Evolutionary conservation across 2,113 vertebrate species (phyloP).

Genomic region (Thinocorus orbignyianus): DNA sequence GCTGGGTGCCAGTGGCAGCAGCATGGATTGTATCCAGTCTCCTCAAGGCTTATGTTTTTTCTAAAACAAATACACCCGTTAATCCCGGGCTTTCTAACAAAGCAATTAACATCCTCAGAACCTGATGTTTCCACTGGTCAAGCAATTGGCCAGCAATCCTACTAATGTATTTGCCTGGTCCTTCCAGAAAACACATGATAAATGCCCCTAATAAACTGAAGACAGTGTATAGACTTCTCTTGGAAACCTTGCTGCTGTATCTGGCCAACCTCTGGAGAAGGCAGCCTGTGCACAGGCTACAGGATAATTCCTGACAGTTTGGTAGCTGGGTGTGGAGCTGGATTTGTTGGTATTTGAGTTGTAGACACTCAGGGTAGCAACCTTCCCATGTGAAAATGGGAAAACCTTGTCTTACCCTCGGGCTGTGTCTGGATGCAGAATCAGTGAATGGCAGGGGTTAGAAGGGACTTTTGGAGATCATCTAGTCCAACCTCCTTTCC

Average conservation of each 20-base stretch:
- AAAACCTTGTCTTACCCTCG: background rate
- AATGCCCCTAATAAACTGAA: background rate
- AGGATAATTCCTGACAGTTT: background rate
- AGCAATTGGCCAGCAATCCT: background rate
- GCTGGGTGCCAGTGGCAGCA: background rate
- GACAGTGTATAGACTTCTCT: background rate
- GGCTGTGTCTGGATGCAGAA: background rate
- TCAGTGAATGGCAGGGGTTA: background rate
- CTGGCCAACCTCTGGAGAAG: background rate
- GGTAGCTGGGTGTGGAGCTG: background rate
- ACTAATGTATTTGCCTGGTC: background rate
- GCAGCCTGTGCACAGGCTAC: background rate
- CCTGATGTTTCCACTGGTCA: background rate
- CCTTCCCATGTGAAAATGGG: background rate
- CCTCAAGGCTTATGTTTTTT: background rate
- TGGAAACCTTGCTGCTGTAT: background rate
- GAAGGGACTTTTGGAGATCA: background rate
- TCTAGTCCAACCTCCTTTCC: background rate
- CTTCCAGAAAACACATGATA: background rate
- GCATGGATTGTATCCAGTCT: background rate
- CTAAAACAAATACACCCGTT: background rate
- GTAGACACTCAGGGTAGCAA: background rate
- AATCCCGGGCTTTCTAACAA: background rate
- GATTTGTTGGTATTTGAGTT: background rate
- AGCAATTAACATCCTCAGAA: background rate